Base-by-base conservation (phyloP, 2,797 vertebrate genomes). In the Malurus leucopterus region DNA sequence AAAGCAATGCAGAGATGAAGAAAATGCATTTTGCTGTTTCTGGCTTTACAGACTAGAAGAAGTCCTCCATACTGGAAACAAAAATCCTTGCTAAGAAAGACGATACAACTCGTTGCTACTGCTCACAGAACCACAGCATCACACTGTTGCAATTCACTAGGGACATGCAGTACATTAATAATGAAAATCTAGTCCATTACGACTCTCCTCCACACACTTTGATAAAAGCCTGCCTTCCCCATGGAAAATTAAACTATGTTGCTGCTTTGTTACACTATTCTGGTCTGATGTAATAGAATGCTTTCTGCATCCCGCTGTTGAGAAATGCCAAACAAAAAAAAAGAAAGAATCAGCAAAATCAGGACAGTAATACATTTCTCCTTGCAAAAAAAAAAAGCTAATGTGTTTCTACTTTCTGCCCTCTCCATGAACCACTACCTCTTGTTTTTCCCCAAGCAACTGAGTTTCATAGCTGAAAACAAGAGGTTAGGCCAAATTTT, bases 1-100 rank as follows among this genome's bases (percentile, higher is more conserved):
- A 82, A 95, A 94, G 83, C 76, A 70, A 97, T 96, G 95, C 95
- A 53, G 93, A 89, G 92, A 96, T 73, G 95, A 90, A 95, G 92
- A 94, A 93, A 96, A 96, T 29, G 92, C 93, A 87, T 96, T 95
- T 92, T 83, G 89, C 86, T 62, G n/a, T 80, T 95, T 90, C 64
- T 86, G 89, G 67, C 82, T 88, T 71, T 70, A 38, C 68, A 89
- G 74, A 63, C 75, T 64, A 64, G 38, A 79, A 82, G 40, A 11
- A 74, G 29, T 47, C 85, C 85, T 67, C 91, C 91, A 85, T 84
- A 22, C 68, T 91, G 75, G 73, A 67, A 91, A 61, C 20, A 63
- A 71, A 92, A 92, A 91, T 71, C 40, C 50, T 73, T 24, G 54
- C 44, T 59, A 29, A 51, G 64, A 55, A 93, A 92, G 74, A 64